Base-by-base conservation (phyloP, 2,113 vertebrate species). In the Pundamilia nyererei region DNA sequence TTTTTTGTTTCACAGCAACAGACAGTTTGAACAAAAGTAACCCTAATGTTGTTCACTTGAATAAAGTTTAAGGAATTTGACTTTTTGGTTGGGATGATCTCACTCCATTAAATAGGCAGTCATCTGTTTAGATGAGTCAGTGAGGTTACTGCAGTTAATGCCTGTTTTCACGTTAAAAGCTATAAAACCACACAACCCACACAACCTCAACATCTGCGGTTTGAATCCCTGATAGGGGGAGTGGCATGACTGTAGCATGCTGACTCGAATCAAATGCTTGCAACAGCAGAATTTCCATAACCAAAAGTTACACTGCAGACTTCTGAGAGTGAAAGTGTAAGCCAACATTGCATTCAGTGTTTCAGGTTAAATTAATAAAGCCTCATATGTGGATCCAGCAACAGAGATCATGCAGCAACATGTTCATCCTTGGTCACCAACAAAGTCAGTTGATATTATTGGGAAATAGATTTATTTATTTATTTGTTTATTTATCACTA, bases 21-120 rank as follows among this genome's bases (percentile, higher is more conserved):
- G 2, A 86, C 26, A 15, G n/a, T 80, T 8, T 89, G 91, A 91
- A 83, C 85, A 2, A 79, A 75, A 72, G 86, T 91, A 89, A 91
- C 92, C 88, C 49, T 31, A 55, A 75, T 47, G 72, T 40, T 45
- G 33, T 84, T 87, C 35, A 49, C n/a, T 54, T 47, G 24, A 49
- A 49, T 55, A 17, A 70, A 83, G 12, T 86, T 55, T 60, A 40
- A 21, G 26, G 40, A 84, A 11, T 47, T 13, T 65, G 35, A 7
- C 62, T 90, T 80, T 65, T 77, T 70, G 49, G 54, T 90, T 80
- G 45, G 45, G 15, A 81, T 92, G 87, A 89, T 81, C 55, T 91
- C 79, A 83, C 6, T 45, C 35, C 13, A 21, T 49, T 9, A 2
- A 56, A 82, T 10, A 42, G 17, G 3, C 14, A 80, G 29, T 54